Conservation (phyloP, 2,797 vertebrate genomes). For the Anomalospiza imberbis region DNA sequence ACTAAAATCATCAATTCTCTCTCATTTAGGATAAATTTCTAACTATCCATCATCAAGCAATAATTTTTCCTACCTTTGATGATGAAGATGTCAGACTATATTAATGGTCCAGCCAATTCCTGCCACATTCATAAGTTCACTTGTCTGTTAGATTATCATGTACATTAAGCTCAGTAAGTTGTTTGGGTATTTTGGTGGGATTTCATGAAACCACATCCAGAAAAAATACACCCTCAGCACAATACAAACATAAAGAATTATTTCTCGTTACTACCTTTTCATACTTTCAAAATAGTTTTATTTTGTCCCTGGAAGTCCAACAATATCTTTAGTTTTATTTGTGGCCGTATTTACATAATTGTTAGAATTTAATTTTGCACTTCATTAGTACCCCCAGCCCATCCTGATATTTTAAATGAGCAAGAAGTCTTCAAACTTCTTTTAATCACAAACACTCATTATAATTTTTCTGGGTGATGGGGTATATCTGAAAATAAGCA, state of each 20-base stretch:
- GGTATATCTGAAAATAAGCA: not conserved
- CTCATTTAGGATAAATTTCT: not conserved
- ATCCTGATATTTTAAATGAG: not conserved
- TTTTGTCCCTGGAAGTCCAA: not conserved
- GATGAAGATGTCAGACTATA: not conserved
- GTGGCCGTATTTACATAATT: not conserved
- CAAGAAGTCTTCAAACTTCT: not conserved
- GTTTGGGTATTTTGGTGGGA: fast-evolving
- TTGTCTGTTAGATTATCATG: not conserved
- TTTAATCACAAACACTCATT: not conserved
- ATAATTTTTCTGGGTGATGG: not conserved
- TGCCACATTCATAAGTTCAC: not conserved
- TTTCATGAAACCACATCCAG: not conserved
- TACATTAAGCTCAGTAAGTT: not conserved
- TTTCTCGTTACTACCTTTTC: not conserved
- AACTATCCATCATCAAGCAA: not conserved
- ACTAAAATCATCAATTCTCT: not conserved
- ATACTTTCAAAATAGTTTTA: not conserved
- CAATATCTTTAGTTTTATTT: not conserved
- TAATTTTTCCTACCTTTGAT: not conserved
- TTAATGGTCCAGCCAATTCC: not conserved
- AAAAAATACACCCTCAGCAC: fast-evolving
- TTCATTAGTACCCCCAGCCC: not conserved
- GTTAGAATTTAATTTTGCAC: not conserved
- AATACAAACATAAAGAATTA: fast-evolving